phyloP scores from a whole-genome alignment of 2,113 vertebrate genomes.

The Colinus virginianus region DNA sequence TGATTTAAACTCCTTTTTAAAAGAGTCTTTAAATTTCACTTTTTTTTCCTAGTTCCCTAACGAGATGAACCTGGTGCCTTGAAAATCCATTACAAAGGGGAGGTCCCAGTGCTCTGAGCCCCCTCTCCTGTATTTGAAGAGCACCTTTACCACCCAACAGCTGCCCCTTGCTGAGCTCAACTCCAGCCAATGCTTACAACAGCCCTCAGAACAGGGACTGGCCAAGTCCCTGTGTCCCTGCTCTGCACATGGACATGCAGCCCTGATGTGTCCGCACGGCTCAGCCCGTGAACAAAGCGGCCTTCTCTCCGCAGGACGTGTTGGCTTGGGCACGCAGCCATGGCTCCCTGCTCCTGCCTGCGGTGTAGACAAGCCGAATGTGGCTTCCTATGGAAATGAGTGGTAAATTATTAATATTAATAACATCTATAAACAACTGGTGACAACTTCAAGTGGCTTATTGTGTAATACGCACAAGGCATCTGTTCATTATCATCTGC shows the following conservation, averaged over 20 bases:
- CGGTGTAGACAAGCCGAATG: conserved; percentile 46
- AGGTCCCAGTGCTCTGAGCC: not conserved
- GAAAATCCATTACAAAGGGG: not conserved
- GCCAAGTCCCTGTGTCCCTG: not conserved
- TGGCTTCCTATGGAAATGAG: conserved; percentile 67
- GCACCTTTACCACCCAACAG: not conserved
- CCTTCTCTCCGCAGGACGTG: conserved; percentile 46
- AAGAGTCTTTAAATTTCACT: too few species aligned
- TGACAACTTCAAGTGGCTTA: conserved; percentile 71
- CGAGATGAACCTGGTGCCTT: not conserved
- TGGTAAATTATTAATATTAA: conserved; percentile 71
- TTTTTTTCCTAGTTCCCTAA: not conserved
- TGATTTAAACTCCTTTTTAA: not conserved
- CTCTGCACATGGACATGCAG: not conserved
- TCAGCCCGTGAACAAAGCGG: not conserved
- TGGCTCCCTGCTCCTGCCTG: not conserved
- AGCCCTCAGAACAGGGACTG: not conserved
- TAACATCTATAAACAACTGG: conserved; percentile 64
- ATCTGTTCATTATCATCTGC: conserved; percentile 64
- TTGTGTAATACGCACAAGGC: conserved; percentile 50
- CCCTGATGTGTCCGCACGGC: not conserved
- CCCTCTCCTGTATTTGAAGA: not conserved
- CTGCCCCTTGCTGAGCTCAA: not conserved
- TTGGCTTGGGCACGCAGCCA: conserved; percentile 40
- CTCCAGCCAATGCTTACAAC: not conserved